Base-by-base conservation (phyloP, 2,113 vertebrate species). In the Zosterops pallidus region DNA sequence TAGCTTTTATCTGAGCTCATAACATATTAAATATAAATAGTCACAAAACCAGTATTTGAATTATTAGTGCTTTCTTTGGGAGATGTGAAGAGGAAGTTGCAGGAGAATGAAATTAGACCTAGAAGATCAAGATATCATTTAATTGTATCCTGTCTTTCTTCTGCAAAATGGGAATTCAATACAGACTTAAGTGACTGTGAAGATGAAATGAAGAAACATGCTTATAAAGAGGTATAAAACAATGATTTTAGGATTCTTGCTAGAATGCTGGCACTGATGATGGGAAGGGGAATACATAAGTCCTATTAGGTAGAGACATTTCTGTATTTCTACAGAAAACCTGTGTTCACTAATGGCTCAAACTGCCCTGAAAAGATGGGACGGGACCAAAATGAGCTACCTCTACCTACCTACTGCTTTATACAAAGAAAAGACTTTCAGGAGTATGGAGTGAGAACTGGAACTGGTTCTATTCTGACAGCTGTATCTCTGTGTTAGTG, bases 251-350 rank as follows among this genome's bases (percentile, higher is more conserved):
- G 3, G 3, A 47, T 82, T 94, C 29, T 59, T 55, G 28, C 10
- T 62, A 19, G 23, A 81, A 59, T 17, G 65, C 62, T 71, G 39
- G 9, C 28, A 55, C n/a, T 70, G 17, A 53, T 65, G 31, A 82
- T 3, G 0, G 12, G 22, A 56, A 77, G 35, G 56, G 29, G 9
- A 25, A 46, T n/a, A 35, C 2, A 0, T 22, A 82, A 67, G 6
- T 46, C 25, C 23, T 46, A 25, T 21, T 23, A 8, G 10, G 10
- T 37, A 56, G n/a, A 91, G 50, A 49, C 5, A 63, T 31, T 53
- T 67, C 5, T 6, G 15, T 70, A n/a, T 70, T 84, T 57, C 25
- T 26, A 9, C 17, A n/a, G 21, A 60, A 4, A 3, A 22, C 41
- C 41, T 76, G 35, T 4, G 1, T 33, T 92, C 2, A 8, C 59